Evolutionary conservation across 2,113 vertebrate species (phyloP), one percentile per base, ranked within the genome.

Genomic region (Chamaetylas fuelleborni): DNA sequence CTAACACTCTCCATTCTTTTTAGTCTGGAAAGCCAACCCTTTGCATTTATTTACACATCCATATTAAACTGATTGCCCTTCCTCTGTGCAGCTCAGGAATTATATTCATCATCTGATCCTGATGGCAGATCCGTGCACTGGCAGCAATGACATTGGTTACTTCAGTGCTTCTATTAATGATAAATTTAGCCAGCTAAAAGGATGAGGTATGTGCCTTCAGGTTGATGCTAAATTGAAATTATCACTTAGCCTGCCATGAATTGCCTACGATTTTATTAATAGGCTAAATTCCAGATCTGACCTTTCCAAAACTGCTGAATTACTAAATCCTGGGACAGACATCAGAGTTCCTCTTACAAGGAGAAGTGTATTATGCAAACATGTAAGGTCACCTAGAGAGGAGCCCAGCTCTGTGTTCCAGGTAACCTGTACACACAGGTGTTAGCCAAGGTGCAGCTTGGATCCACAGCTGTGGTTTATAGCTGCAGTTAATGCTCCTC

Each of bases 171-270:
- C 87, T 94, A 81, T 96, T 96, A 95, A 92, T 86, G 85, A 97
- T 93, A 88, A 95, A 95, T 97, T 92, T 96, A 96, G 71, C 70
- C 51, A 78, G 36, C 91, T 96, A 96, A 96, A 94, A 96, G 92
- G 95, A 96, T 95, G 92, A 97, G 78, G 76, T 91, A 85, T 95
- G 66, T 93, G 91, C 87, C 89, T 86, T 89, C 85, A 90, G 90
- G 92, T 93, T 96, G 92, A 90, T 53, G 86, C 89, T 96, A 96
- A 96, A 94, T 96, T 96, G 96, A 97, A 97, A 97, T 96, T 95
- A 87, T 85, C 94, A 97, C 89, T 97, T 97, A 97, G 90, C 62
- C 85, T 34, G 48, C 87, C 9, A 96, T 86, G 87, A 85, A 87
- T 94, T 94, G 90, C 77, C 82, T 50, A 57, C 8, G 25, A 89